Evolutionary conservation across 2,888 invertebrate genomes (phyloP).

Genomic region (Callosobruchus maculatus): DNA sequence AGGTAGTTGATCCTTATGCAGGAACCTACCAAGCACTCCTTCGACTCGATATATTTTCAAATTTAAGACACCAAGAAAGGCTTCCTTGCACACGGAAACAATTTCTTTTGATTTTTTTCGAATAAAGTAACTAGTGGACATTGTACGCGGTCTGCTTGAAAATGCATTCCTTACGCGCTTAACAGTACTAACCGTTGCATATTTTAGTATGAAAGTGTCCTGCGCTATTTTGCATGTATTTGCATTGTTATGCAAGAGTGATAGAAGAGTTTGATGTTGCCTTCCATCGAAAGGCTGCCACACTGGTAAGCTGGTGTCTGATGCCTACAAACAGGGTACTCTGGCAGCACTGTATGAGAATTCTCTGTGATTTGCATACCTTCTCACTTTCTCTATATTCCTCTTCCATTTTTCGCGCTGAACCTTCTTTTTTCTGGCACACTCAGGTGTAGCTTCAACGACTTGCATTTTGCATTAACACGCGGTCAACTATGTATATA

Average conservation of each 20-base stretch:
- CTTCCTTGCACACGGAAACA: too few relatives aligned
- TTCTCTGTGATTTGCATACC: too few relatives aligned
- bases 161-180: background rate
- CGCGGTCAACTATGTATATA: too few relatives aligned
- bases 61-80: constrained; percentile 1
- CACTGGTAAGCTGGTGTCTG: background rate
- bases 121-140: too few relatives aligned
- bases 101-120: background rate
- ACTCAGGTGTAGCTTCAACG: constrained; percentile 3
- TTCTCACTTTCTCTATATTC: background rate
- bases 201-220: constrained; percentile 1
- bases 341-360: constrained; percentile 3
- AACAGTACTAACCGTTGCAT: constrained; percentile 2
- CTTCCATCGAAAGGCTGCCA: too few relatives aligned
- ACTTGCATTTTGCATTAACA: constrained; percentile 1
- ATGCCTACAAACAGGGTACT: constrained; percentile 7
- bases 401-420: background rate
- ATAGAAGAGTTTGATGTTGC: too few relatives aligned
- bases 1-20: background rate
- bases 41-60: background rate
- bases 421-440: background rate
- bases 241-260: too few relatives aligned
- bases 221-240: too few relatives aligned
- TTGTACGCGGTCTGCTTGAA: too few relatives aligned
- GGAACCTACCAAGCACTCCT: background rate